Evolutionary conservation across 2,797 vertebrate species (phyloP).

Genomic region (Tenualosa thibaudeaui): DNA sequence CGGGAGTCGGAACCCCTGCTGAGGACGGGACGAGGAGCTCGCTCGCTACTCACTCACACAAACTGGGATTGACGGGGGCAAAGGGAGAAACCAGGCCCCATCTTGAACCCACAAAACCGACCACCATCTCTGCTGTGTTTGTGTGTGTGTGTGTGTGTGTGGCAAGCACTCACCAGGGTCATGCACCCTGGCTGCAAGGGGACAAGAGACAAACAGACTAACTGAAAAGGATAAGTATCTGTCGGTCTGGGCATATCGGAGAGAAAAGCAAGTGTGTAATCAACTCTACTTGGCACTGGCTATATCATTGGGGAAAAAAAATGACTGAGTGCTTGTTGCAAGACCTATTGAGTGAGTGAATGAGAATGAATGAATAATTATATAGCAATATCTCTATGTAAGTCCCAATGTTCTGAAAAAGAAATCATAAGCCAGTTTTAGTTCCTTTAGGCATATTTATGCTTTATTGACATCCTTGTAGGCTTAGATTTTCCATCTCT

Average conservation of each 20-base stretch:
- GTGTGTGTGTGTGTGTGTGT: not conserved
- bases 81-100: slow-evolving; percentile 40
- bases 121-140: not conserved
- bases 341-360: not conserved
- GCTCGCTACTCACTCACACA: not conserved
- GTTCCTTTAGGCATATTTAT: not conserved
- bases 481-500: not conserved
- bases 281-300: no score
- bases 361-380: not conserved
- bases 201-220: not conserved
- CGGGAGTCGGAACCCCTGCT: slow-evolving; percentile 58
- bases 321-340: not conserved
- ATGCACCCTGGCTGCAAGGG: not conserved
- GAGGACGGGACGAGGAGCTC: slow-evolving; percentile 50
- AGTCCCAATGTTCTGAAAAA: no score
- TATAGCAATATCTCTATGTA: no score
- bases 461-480: not conserved
- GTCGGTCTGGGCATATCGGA: not conserved
- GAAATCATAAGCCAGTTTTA: not conserved
- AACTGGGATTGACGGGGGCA: slow-evolving; percentile 34
- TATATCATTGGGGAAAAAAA: no score
- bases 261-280: not conserved
- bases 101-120: not conserved
- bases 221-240: not conserved
- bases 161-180: not conserved